Base-by-base conservation (phyloP, 2,888 invertebrate genomes). In the Hirudinaria manillensis region DNA sequence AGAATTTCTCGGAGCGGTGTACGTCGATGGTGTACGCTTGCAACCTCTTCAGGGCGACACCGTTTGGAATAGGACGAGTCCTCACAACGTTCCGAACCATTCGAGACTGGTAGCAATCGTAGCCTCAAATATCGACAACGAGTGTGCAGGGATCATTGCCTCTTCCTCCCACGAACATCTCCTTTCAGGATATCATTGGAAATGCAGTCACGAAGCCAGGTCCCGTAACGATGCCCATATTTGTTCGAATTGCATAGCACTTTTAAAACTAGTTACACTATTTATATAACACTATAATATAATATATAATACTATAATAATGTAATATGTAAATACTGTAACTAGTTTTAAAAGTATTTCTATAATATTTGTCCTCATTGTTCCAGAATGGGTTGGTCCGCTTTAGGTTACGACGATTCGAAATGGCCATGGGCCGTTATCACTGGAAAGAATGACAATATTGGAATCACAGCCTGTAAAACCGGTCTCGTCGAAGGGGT, bases 391-490 rank as follows among this genome's bases (percentile, higher is more conserved):
- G 61, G 61, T 3, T 73, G 67, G 72, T 19, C 56, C 24, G 24
- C 51, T 27, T 34, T 53, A 29, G 72, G 56, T 55, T 72, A 55
- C 24, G 34, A 66, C 32, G 68, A 67, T 45, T 74, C 67, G 34
- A 34, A 45, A 38, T 74, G 68, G 68, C n/a, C 68, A 27, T 16
- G 24, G 16, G 45, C 67, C 21, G 56, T 51, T 51, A 45, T 27
- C 29, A 51, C 51, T 75, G 55, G 65, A 51, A 76, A 24, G 4
- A 76, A 34, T 34, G 32, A 34, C 67, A 36, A 51, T 45, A 45
- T 21, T 56, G 56, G 34, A 10, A 38, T 10, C 36, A 36, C 36
- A n/a, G 51, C 34, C 34, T n/a, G 21, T 27, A 36, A 29, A 16
- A 38, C 21, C 21, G 51, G 55, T 21, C 29, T 36, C 36, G 21